Base-by-base conservation (phyloP, 2,113 vertebrate species). In the Dromas ardeola region DNA sequence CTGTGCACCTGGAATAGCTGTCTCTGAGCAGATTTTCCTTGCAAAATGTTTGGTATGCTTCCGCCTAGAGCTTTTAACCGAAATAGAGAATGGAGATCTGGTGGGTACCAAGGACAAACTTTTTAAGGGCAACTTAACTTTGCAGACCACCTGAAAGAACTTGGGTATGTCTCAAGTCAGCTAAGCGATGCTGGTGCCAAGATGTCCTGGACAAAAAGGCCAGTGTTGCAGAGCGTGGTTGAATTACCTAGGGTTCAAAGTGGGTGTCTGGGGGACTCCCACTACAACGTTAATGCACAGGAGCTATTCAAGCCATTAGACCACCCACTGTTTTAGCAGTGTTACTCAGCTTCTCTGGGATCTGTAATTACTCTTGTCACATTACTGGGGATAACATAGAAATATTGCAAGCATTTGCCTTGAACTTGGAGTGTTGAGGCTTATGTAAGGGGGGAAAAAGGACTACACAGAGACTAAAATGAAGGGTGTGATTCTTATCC, bases 1-100 rank as follows among this genome's bases (percentile, higher is more conserved):
- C 85, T 72, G 40, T 81, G 86, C 95, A 96, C 94, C 95, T 96
- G 94, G 95, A 80, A 69, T 90, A 81, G 81, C 50, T 95, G 76
- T 90, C 56, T 93, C 86, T 84, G 63, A 95, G 88, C 61, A 93
- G 80, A 74, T 86, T 92, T 93, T 90, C 71, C 80, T 84, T 86
- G 56, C 32, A 67, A 83, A 94, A 66, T 53, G 13, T 58, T 94
- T 72, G 15, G 34, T 81, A 34, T 79, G 79, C 34, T 55, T 94
- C 78, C 10, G 8, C 71, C 26, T 80, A 62, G 71, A 82, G 26
- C 66, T 88, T 86, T 93, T 0, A 7, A 45, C 32, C 62, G 53
- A 83, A 94, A 84, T 0, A 1, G 42, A 88, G 82, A 88, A 50
- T 49, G 59, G 78, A 65, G 45, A 85, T 50, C 30, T 74, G 85